phyloP scores from a whole-genome alignment of 2,113 vertebrate genomes.

The Smithornis capensis region DNA sequence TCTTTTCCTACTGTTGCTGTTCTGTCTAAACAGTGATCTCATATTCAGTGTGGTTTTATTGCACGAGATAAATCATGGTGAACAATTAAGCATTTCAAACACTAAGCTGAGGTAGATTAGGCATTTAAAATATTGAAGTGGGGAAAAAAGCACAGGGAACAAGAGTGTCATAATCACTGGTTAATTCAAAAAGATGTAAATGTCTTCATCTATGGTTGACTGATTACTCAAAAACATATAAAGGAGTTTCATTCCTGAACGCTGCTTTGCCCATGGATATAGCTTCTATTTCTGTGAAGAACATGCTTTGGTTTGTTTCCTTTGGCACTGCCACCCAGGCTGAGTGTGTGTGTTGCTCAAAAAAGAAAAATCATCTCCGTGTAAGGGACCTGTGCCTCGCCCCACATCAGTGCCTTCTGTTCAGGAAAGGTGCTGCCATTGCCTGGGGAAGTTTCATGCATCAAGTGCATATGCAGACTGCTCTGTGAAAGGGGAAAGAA shows the following conservation, averaged over 20 bases:
- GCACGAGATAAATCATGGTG: slow-evolving; percentile 14
- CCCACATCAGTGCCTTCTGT: neutral
- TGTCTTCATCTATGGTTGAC: slow-evolving; percentile 12
- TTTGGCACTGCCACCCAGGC: neutral
- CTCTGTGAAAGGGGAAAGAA: neutral
- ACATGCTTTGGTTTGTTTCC: neutral
- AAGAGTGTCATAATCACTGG: slow-evolving; percentile 4
- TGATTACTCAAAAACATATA: slow-evolving; percentile 29
- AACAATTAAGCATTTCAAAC: slow-evolving; percentile 55
- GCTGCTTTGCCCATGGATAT: neutral
- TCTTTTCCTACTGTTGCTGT: neutral
- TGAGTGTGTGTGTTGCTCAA: neutral
- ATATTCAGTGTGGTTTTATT: slow-evolving; percentile 9
- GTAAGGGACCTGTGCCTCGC: neutral
- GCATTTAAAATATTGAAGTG: slow-evolving; percentile 54
- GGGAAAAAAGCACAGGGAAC: neutral
- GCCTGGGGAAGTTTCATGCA: neutral
- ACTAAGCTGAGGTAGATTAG: slow-evolving; percentile 35
- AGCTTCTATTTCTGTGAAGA: neutral
- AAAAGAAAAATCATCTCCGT: neutral
- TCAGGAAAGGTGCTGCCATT: neutral
- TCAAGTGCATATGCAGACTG: neutral
- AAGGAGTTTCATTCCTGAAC: neutral
- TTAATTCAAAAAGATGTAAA: slow-evolving; percentile 50
- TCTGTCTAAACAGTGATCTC: slow-evolving; percentile 19